Evolutionary conservation across 2,888 invertebrate species (phyloP).

Genomic region (Tinea trinotella): DNA sequence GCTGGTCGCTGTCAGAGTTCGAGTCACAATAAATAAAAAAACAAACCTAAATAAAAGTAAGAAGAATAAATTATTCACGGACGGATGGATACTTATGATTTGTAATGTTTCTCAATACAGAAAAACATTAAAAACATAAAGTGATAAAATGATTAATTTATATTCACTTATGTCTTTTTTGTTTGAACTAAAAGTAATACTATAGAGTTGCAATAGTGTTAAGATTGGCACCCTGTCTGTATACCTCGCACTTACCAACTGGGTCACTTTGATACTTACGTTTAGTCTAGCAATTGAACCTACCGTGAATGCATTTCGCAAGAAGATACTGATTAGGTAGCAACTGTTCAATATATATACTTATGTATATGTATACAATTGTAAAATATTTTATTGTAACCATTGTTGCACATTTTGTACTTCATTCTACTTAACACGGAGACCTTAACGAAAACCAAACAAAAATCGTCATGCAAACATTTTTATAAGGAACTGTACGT

Average conservation of each 20-base stretch:
- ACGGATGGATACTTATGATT: too few species aligned
- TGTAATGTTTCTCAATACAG: too few species aligned
- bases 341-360: background rate
- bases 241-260: background rate
- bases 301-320: background rate
- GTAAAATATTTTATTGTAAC: background rate
- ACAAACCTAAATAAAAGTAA: too few species aligned
- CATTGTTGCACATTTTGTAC: background rate
- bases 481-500: constrained; percentile 12
- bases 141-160: too few species aligned
- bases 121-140: too few species aligned
- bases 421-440: background rate
- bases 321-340: constrained; percentile 1
- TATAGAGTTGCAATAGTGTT: constrained; percentile 4
- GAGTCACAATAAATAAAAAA: too few species aligned
- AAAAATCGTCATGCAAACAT: constrained; percentile 14
- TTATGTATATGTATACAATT: background rate
- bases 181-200: background rate
- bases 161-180: too few species aligned
- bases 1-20: too few species aligned
- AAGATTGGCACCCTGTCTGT: background rate
- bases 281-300: constrained; percentile 10
- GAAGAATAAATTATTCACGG: too few species aligned
- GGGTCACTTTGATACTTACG: background rate
- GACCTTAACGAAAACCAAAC: constrained; percentile 2